Conservation (phyloP, 92 coral and sea anemone species). For the Palythoa heliodiscus region DNA sequence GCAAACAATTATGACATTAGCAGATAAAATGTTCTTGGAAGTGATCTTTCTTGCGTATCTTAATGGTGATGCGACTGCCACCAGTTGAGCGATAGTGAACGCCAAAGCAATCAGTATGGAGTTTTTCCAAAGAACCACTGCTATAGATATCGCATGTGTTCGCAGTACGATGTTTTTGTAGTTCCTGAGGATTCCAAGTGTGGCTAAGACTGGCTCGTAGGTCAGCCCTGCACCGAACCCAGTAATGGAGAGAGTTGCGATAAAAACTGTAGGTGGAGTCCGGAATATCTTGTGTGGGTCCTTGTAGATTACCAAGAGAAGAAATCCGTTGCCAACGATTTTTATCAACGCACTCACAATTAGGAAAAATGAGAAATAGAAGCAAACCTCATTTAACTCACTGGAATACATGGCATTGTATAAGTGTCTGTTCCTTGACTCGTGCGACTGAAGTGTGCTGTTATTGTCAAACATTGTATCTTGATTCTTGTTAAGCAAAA, state of each 20-base stretch:
- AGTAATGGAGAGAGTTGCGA: background rate
- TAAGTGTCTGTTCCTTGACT: background rate
- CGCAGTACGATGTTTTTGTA: background rate
- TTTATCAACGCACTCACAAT: background rate
- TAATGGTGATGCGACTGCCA: background rate
- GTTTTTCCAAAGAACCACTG: background rate
- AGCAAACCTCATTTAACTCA: background rate
- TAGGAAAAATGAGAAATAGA: background rate
- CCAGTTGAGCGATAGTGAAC: background rate
- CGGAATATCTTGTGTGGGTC: background rate
- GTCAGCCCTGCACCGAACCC: background rate
- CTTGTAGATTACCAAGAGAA: background rate
- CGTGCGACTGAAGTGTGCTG: background rate
- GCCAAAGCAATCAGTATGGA: background rate
- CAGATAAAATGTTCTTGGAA: background rate
- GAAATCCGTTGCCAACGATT: background rate
- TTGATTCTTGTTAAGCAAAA: background rate
- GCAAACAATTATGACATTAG: background rate
- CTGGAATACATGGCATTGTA: background rate
- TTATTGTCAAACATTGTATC: background rate
- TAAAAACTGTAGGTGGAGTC: background rate
- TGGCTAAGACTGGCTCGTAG: background rate
- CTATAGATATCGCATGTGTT: background rate
- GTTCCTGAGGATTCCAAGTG: background rate
- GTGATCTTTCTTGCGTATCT: background rate